A percentile compares a stretch with the other conserved stretches of the same genome.
Evolutionary conservation across 2,797 vertebrate genomes (phyloP).

Genomic region (Lacerta agilis): DNA sequence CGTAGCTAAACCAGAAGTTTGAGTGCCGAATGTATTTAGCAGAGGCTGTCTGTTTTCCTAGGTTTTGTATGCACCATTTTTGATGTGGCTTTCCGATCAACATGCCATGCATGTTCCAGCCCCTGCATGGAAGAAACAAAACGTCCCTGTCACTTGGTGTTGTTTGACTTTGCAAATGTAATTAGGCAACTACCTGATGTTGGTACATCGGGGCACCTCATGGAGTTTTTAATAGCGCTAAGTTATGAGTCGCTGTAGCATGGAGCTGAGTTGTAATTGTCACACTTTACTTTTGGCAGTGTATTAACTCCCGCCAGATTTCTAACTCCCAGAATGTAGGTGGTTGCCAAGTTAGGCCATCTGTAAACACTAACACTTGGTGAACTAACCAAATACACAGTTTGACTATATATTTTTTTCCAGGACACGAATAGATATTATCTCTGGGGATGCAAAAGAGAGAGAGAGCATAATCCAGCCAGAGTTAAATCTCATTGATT

Average conservation of each 20-base stretch:
- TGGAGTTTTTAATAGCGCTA: slow-evolving; percentile 40
- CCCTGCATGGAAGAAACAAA: neutral
- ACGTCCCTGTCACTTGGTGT: neutral
- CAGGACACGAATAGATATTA: neutral
- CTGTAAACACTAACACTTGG: slow-evolving; percentile 77
- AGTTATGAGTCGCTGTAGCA: slow-evolving; percentile 55
- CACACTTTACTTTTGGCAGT: slow-evolving; percentile 75
- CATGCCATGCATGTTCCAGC: neutral
- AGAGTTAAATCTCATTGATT: neutral
- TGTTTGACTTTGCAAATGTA: slow-evolving; percentile 17
- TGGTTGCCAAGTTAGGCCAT: slow-evolving; percentile 80
- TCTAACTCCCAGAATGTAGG: slow-evolving; percentile 73
- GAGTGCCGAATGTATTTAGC: neutral
- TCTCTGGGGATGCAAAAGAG: slow-evolving; percentile 32
- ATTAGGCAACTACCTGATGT: slow-evolving; percentile 49
- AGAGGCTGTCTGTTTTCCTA: neutral
- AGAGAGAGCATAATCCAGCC: slow-evolving; percentile 2
- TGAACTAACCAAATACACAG: slow-evolving; percentile 66
- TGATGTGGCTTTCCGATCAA: slow-evolving; percentile 1
- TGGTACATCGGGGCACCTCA: slow-evolving; percentile 34
- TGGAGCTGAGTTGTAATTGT: slow-evolving; percentile 62
- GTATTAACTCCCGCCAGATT: slow-evolving; percentile 73
- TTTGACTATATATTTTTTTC: slow-evolving; percentile 48
- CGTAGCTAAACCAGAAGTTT: neutral
- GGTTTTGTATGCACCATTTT: neutral